A percentile compares a stretch with the other conserved stretches of the same genome.
phyloP scores from a whole-genome alignment of 2,797 vertebrate genomes.

The Buphagus erythrorhynchus region DNA sequence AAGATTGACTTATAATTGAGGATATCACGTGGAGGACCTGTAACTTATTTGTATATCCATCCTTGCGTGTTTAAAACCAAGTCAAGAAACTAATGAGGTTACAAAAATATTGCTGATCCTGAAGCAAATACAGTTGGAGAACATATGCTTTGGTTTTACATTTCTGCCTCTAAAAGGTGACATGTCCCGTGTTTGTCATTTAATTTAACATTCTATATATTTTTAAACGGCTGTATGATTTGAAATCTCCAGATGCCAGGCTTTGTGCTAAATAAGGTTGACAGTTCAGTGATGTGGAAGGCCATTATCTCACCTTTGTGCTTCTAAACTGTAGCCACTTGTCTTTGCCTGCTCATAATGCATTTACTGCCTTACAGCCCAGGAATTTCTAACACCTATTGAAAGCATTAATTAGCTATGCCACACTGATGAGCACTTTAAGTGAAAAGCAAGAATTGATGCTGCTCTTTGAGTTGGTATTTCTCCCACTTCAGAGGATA shows the following conservation, averaged over 20 bases:
- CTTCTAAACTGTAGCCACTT: conserved; percentile 82
- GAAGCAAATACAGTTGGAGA: conserved; percentile 14
- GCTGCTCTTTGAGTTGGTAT: background rate
- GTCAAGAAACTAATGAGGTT: conserved; percentile 46
- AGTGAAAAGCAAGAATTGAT: conserved; percentile 29
- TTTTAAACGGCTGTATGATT: conserved; percentile 78
- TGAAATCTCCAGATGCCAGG: conserved; percentile 74
- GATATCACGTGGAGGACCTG: background rate
- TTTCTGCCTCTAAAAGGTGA: conserved; percentile 71
- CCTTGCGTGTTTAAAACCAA: conserved; percentile 25
- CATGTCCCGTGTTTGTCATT: conserved; percentile 74
- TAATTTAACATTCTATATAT: conserved; percentile 77
- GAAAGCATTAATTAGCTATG: conserved; percentile 70
- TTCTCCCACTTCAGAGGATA: background rate
- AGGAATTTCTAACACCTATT: conserved; percentile 85
- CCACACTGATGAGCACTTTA: conserved; percentile 69
- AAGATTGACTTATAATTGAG: background rate
- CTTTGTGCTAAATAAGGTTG: conserved; percentile 83
- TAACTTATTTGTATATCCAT: conserved; percentile 1
- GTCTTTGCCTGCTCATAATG: conserved; percentile 84
- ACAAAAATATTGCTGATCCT: conserved; percentile 48
- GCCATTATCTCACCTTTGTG: conserved; percentile 90
- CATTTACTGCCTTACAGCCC: conserved; percentile 78
- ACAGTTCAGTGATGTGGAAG: conserved; percentile 84
- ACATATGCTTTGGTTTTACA: conserved; percentile 51